These are phyloP conservation scores for Chromoteleia sp. DNA, from an alignment of 2,888 invertebrate genomes.

Conservation along the genomic window DNA sequence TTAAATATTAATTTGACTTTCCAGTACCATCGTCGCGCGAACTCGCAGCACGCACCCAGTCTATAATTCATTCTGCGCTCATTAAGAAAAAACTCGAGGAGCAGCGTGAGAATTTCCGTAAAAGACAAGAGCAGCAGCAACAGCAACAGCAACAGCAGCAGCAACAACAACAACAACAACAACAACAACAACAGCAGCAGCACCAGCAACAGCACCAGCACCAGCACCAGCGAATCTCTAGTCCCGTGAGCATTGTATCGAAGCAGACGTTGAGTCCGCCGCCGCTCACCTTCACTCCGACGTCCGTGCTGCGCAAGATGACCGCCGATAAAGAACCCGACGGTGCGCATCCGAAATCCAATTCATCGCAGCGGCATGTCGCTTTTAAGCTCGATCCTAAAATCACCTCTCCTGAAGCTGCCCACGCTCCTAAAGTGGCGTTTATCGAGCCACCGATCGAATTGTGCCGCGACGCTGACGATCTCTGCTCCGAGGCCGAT, in stretches of 20 bases:
- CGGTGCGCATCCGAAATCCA: constrained; percentile 80
- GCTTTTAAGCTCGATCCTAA: constrained; percentile 50
- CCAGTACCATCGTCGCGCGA: constrained; percentile 93
- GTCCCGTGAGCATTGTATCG: constrained; percentile 82
- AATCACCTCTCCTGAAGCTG: constrained; percentile 28
- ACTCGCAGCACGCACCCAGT: constrained; percentile 93
- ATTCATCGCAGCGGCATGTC: constrained; percentile 76
- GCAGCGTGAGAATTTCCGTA: constrained; percentile 93
- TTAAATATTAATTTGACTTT: not conserved
- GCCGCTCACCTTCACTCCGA: constrained; percentile 95
- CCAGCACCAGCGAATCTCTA: constrained; percentile 77
- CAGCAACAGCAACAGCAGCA: constrained; percentile 78
- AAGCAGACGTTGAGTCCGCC: constrained; percentile 87
- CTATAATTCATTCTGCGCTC: constrained; percentile 93
- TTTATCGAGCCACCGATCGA: constrained; percentile 47
- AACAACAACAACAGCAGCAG: constrained; percentile 87
- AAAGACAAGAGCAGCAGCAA: constrained; percentile 89
- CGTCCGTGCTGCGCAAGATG: constrained; percentile 97
- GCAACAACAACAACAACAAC: constrained; percentile 76
- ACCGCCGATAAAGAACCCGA: constrained; percentile 94
- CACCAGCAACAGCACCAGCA: constrained; percentile 78
- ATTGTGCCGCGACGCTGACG: constrained; percentile 35
- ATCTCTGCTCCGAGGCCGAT: constrained; percentile 4
- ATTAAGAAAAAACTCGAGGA: constrained; percentile 96
- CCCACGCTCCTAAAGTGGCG: constrained; percentile 3